phyloP scores from a whole-genome alignment of 2,113 vertebrate genomes.

The Vidua macroura region DNA sequence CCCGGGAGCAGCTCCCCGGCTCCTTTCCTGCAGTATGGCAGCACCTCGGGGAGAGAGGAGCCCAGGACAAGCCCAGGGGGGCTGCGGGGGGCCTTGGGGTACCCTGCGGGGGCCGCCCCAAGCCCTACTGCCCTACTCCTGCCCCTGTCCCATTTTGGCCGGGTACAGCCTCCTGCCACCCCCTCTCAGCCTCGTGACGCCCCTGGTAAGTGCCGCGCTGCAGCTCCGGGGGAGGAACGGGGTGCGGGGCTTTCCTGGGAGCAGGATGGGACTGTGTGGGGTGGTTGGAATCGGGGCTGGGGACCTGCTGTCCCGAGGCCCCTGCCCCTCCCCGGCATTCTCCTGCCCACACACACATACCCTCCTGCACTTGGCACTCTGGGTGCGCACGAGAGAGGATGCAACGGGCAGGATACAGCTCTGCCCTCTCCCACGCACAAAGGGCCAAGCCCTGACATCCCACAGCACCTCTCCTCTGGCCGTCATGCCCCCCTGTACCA shows the following conservation, averaged over 20 bases:
- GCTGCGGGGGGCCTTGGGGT: not conserved
- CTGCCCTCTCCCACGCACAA: rapidly evolving
- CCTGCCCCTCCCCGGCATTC: not conserved
- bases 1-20: rapidly evolving
- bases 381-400: rapidly evolving
- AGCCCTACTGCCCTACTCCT: not conserved
- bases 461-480: not conserved
- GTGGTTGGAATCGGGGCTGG: not conserved
- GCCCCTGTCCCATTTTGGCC: not conserved
- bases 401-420: not conserved
- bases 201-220: not conserved
- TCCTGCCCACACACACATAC: not conserved
- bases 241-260: rapidly evolving
- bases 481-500: rapidly evolving
- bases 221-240: not conserved
- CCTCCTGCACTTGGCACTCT: not conserved
- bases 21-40: slow-evolving; percentile 27
- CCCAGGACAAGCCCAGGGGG: not conserved
- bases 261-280: not conserved
- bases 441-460: not conserved
- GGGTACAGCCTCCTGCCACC: not conserved
- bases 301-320: not conserved
- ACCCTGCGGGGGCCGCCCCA: not conserved
- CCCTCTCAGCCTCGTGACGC: not conserved
- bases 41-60: not conserved